Evolutionary conservation across 2,113 vertebrate species (phyloP), one percentile per base, ranked within the genome.

Genomic region (Microtus oregoni): DNA sequence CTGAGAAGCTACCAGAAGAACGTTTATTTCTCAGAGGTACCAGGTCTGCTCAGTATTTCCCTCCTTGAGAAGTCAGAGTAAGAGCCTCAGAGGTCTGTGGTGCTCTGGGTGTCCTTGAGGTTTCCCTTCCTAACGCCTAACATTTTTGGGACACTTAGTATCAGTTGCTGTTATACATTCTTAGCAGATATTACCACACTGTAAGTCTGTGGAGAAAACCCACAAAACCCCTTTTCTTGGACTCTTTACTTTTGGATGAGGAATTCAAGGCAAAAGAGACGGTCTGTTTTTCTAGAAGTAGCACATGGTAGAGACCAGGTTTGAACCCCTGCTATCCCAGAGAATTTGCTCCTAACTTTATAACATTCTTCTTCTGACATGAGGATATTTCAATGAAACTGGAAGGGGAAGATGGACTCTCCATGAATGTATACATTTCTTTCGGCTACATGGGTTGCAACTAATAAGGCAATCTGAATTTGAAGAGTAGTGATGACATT

Each of bases 181-280:
- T 96, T 90, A 72, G 41, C 44, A 73, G 61, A 41, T 35, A 61
- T 41, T 13, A 65, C 77, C 14, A 41, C 10, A 30, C 30, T 81
- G 30, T 32, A 89, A 44, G 28, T 81, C 73, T 92, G 26, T 89
- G 17, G 75, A 65, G 50, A 44, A 94, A 76, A 4, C 13, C n/a
- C 83, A 35, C 47, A 32, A 83, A 86, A 86, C 22, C 41, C 5
- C 44, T 58, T 58, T 32, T 75, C 19, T 58, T 86, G 75, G 86
- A 75, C 58, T 93, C 52, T 61, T 52, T 24, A 85, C 11, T 63
- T 87, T 95, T 92, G 5, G 30, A 68, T 38, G 83, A 94, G 70
- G 4, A 91, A 44, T 89, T 92, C 92, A 82, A 92, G 41, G 20
- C 32, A 91, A 76, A 70, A 30, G 8, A 32, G 65, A 73, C 30